These are phyloP conservation scores for Brachycybe producta DNA, from an alignment of 2,888 invertebrate species.

Conservation along the genomic window DNA sequence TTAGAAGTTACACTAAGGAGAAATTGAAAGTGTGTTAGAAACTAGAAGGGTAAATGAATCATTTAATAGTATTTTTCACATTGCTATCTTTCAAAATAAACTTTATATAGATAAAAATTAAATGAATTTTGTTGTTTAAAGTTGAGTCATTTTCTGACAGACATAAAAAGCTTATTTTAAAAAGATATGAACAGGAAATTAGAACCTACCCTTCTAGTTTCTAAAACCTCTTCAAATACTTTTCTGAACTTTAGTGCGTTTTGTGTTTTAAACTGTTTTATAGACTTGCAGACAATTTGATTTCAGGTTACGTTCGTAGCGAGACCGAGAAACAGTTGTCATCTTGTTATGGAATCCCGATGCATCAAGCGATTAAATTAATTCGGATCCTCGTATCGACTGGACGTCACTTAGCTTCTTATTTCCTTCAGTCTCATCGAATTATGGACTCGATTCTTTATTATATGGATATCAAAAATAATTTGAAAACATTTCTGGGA, in stretches of 20 bases:
- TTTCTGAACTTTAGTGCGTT: no score
- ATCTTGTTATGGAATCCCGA: constrained; percentile 50
- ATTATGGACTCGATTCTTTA: constrained; percentile 27
- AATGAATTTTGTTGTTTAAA: no score
- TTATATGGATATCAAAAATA: constrained; percentile 28
- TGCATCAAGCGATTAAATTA: constrained; percentile 56
- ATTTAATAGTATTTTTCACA: no score
- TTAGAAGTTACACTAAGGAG: no score
- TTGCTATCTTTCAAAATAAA: no score
- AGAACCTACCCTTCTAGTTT: not conserved
- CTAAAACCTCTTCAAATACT: not conserved
- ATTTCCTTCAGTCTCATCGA: constrained; percentile 40
- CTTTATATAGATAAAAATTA: no score
- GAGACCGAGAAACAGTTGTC: constrained; percentile 18
- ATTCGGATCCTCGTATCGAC: constrained; percentile 55
- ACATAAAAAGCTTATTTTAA: not conserved
- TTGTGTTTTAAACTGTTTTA: no score
- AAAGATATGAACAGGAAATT: not conserved
- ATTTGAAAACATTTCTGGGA: constrained; percentile 26
- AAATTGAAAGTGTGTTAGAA: no score
- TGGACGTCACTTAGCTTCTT: constrained; percentile 41
- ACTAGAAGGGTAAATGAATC: no score
- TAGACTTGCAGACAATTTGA: no score
- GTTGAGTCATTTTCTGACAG: no score
- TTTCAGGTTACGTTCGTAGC: no score